These are phyloP conservation scores for Cerastis leucographa DNA, from an alignment of 2,888 invertebrate species.

Conservation along the genomic window DNA sequence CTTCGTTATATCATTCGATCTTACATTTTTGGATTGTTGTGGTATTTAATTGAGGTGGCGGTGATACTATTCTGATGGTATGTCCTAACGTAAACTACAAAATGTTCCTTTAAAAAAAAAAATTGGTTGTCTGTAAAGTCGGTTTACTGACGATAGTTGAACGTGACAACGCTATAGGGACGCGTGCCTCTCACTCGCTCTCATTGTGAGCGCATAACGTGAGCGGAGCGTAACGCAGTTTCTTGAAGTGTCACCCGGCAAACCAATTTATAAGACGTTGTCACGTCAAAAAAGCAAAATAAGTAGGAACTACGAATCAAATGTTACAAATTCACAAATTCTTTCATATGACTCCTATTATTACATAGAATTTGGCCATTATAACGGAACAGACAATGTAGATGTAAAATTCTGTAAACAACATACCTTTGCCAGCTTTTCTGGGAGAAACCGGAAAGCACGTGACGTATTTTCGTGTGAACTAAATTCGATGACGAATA, in stretches of 20 bases:
- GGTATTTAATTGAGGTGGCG: neutral
- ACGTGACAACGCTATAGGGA: too few species aligned
- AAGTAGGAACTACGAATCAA: neutral
- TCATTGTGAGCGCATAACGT: too few species aligned
- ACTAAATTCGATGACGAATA: conserved; percentile 21
- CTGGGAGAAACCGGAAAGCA: conserved; percentile 21
- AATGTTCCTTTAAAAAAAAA: neutral
- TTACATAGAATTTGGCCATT: neutral
- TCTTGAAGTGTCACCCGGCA: too few species aligned
- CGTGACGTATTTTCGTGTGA: conserved; percentile 26
- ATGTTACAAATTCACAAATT: neutral
- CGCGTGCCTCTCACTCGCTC: too few species aligned
- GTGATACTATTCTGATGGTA: neutral
- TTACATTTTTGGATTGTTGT: conserved; percentile 7
- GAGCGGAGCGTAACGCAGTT: too few species aligned
- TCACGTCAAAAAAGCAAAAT: too few species aligned
- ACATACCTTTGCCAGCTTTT: neutral
- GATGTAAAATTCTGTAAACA: conserved; percentile 3
- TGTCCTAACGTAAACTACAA: neutral
- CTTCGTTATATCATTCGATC: neutral
- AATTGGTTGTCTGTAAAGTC: too few species aligned
- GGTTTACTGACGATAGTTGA: too few species aligned
- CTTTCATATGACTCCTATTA: neutral
- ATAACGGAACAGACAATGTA: neutral
- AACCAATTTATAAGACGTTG: too few species aligned